Percentiles rank a stretch among this genome's conserved stretches.
Evolutionary conservation across 1,140 invertebrate species (phyloP).

Genomic region (Melanaphis sacchari): DNA sequence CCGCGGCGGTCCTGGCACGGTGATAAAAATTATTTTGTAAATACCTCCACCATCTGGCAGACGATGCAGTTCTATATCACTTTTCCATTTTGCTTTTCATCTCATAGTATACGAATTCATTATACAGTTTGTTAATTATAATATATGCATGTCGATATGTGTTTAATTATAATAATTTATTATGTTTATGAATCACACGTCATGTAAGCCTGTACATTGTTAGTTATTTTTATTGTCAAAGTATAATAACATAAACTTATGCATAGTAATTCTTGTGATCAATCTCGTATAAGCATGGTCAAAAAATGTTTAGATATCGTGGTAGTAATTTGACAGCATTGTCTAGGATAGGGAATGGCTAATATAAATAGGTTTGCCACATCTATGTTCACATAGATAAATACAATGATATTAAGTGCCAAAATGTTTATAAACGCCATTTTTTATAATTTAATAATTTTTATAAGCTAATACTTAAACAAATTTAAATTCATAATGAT

Average conservation of each 20-base stretch:
- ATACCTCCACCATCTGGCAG: neutral
- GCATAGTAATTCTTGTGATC: neutral
- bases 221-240: neutral
- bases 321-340: neutral
- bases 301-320: neutral
- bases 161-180: neutral
- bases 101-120: neutral
- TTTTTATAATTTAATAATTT: too few species aligned
- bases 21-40: slow-evolving; percentile 12
- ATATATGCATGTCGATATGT: neutral
- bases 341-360: too few species aligned
- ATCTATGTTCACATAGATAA: too few species aligned
- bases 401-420: too few species aligned
- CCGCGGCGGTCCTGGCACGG: neutral
- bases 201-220: neutral
- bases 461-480: too few species aligned
- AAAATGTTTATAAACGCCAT: too few species aligned
- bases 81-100: neutral
- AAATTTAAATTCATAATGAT: too few species aligned
- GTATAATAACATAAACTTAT: neutral
- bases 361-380: too few species aligned
- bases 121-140: neutral
- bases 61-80: neutral
- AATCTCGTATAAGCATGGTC: neutral
- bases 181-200: neutral